Evolutionary conservation across 2,113 vertebrate genomes (phyloP), one percentile per base, ranked within the genome.

Genomic region (Bubo bubo): DNA sequence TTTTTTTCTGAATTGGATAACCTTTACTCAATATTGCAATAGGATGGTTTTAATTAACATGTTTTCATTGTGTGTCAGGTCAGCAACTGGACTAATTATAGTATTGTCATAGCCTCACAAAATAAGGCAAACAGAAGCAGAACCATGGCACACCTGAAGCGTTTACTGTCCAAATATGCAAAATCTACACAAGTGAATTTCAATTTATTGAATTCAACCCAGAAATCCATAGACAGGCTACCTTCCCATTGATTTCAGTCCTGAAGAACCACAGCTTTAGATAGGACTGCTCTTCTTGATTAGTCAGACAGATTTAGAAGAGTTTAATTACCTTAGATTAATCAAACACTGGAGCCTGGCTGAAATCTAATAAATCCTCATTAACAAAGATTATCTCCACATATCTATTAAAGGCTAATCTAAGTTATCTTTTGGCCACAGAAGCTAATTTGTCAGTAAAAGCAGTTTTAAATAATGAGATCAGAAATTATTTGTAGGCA

Each of bases 321-420:
- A 88, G 41, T 86, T 97, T 96, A 94, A 97, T 95, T 94, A 96
- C 74, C 43, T 80, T 86, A 82, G 91, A 86, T 82, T 95, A 93
- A 96, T 96, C 83, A 95, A 84, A 90, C 9, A 37, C 52, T 68
- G 39, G 52, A 80, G 63, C 79, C 91, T 94, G 87, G 32, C 49
- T 85, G 76, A 91, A 92, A 68, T 66, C 76, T 96, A 97, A 93
- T 96, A 95, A 86, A 95, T 88, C 76, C 82, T 95, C 93, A 97
- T 96, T 95, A 93, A 90, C 55, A 86, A 86, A 87, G 95, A 94
- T 95, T 66, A 95, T 81, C 86, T 74, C 83, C 27, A 75, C 95
- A 85, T 85, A 96, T 53, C 88, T 93, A 87, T 50, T 80, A 77
- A 92, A 86, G 74, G 52, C 72, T 88, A 97, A 86, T 73, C 67